Evolutionary conservation across 1,140 invertebrate genomes (phyloP).

Genomic region (Fopius arisanus): DNA sequence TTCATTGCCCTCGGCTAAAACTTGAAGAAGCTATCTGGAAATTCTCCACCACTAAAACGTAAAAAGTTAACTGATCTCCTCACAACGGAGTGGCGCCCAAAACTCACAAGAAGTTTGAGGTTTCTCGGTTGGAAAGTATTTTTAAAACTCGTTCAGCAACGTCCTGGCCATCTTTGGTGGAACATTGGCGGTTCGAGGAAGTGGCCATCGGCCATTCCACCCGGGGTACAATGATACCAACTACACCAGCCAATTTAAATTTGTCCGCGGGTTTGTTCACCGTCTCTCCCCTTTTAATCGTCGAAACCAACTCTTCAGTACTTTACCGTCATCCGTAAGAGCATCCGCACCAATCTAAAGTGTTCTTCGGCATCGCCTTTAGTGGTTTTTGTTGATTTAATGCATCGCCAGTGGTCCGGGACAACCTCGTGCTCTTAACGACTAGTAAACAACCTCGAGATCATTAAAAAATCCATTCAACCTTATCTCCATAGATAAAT

Average conservation of each 20-base stretch:
- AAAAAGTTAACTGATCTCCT: not conserved
- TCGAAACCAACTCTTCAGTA: not conserved
- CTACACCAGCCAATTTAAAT: not conserved
- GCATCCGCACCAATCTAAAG: not conserved
- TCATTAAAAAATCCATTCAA: too few species aligned
- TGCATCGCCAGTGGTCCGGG: not conserved
- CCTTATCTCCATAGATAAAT: too few species aligned
- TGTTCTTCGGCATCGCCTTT: not conserved
- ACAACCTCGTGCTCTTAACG: too few species aligned
- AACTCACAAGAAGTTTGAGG: conserved; percentile 39
- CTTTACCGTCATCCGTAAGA: not conserved
- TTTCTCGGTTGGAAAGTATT: conserved; percentile 41
- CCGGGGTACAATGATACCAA: not conserved
- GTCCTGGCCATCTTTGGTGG: conserved; percentile 24
- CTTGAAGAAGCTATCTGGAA: not conserved
- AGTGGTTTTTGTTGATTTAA: not conserved
- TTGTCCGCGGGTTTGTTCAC: not conserved
- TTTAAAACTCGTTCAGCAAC: conserved; percentile 45
- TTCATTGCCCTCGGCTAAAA: conserved; percentile 33
- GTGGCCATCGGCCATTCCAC: not conserved
- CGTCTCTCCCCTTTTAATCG: not conserved
- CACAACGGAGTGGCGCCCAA: conserved; percentile 35
- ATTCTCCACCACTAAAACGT: not conserved
- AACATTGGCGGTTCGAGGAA: not conserved
- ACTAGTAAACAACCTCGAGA: too few species aligned